Evolutionary conservation across 2,888 invertebrate genomes (phyloP).

Genomic region (Chloroclystis v-ata): DNA sequence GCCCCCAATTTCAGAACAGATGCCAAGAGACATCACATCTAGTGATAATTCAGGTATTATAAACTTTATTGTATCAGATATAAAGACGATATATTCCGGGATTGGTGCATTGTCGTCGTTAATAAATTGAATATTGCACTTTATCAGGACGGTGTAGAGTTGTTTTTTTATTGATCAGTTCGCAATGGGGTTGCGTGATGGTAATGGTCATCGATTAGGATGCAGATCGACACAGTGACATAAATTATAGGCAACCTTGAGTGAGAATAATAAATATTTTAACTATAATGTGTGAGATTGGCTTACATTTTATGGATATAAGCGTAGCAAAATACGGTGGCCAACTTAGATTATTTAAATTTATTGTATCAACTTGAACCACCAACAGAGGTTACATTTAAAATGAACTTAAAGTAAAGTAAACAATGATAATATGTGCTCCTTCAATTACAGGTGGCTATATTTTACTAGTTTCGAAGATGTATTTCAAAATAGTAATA

Average conservation of each 20-base stretch:
- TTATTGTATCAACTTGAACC: too few relatives aligned
- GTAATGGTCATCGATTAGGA: constrained; percentile 35
- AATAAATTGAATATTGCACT: constrained; percentile 3
- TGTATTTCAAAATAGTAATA: too few relatives aligned
- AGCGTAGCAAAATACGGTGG: too few relatives aligned
- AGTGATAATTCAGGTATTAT: constrained; percentile 5
- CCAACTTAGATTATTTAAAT: too few relatives aligned
- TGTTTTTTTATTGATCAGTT: constrained; percentile 8
- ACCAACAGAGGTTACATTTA: too few relatives aligned
- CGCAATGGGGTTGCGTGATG: constrained; percentile 30
- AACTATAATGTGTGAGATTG: not conserved
- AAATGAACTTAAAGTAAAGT: too few relatives aligned
- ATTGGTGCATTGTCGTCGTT: not conserved
- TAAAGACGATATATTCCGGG: not conserved
- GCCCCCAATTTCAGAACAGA: constrained; percentile 55
- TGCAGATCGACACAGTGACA: constrained; percentile 41
- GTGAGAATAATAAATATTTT: constrained; percentile 8
- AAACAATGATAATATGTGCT: too few relatives aligned
- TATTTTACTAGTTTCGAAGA: too few relatives aligned
- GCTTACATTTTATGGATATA: not conserved
- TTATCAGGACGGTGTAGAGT: not conserved
- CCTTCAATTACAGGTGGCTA: too few relatives aligned
- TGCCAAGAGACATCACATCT: constrained; percentile 35
- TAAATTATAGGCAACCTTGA: constrained; percentile 31
- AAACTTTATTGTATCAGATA: not conserved